Percentiles rank a stretch among this genome's conserved stretches.
These are phyloP conservation scores for Tenrec ecaudatus DNA, from an alignment of 2,113 vertebrate species.

Conservation along the genomic window DNA sequence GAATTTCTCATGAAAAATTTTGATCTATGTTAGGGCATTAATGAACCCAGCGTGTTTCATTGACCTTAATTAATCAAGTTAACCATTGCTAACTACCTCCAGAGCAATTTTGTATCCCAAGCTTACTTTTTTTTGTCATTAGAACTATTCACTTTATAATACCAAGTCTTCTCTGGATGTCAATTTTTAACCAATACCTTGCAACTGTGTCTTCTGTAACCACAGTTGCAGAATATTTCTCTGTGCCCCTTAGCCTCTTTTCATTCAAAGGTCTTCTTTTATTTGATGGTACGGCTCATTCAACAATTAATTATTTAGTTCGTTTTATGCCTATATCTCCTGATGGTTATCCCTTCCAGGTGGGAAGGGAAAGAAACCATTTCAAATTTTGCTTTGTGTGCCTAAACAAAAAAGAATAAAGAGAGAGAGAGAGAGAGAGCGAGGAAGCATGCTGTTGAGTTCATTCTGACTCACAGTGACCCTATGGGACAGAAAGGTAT, in stretches of 20 bases:
- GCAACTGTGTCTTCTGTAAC: background rate
- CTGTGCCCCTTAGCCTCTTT: background rate
- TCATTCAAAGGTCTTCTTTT: conserved; percentile 1
- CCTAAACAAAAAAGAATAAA: background rate
- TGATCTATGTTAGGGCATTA: conserved; percentile 27
- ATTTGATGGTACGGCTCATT: background rate
- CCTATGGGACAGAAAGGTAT: background rate
- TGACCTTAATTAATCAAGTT: conserved; percentile 65
- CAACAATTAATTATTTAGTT: background rate
- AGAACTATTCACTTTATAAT: conserved; percentile 44
- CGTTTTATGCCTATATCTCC: background rate
- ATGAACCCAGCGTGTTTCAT: conserved; percentile 49
- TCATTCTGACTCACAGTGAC: background rate
- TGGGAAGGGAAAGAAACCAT: background rate
- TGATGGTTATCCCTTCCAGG: background rate
- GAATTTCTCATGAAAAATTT: conserved; percentile 59
- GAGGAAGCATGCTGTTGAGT: background rate
- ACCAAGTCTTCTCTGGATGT: conserved; percentile 3
- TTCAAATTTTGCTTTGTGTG: background rate
- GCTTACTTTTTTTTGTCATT: conserved; percentile 49
- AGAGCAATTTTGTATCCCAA: conserved; percentile 37
- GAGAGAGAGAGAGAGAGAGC: no score
- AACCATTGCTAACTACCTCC: conserved; percentile 36
- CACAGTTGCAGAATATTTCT: background rate
- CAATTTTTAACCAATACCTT: background rate